Evolutionary conservation across 2,113 vertebrate species (phyloP).

Genomic region (Aptenodytes patagonicus): DNA sequence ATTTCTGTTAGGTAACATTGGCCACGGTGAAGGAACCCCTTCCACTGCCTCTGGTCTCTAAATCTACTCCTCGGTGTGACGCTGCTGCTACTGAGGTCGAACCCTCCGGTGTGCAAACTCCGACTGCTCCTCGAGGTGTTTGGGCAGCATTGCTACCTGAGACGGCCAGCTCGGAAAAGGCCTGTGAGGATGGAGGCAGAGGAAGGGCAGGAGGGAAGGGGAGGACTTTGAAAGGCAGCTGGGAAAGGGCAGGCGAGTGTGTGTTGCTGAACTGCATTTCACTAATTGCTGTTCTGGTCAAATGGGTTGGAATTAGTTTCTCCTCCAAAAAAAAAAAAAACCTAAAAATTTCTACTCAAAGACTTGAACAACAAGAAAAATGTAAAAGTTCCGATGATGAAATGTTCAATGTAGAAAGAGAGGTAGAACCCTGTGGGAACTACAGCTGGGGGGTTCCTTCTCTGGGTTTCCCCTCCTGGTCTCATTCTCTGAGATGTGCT

Average conservation of each 20-base stretch:
- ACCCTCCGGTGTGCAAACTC: rapidly evolving
- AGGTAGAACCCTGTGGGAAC: background rate
- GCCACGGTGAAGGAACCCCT: background rate
- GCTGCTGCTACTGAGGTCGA: background rate
- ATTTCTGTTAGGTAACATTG: background rate
- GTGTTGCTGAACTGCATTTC: background rate
- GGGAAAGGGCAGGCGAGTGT: background rate
- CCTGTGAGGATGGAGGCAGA: background rate
- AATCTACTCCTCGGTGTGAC: background rate
- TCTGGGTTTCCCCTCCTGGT: background rate
- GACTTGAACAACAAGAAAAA: background rate
- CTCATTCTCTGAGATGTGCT: background rate
- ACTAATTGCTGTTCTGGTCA: background rate
- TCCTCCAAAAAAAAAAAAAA: background rate
- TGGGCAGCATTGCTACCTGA: rapidly evolving
- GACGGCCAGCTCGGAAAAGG: rapidly evolving
- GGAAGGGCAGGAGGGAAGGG: background rate
- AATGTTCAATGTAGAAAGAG: background rate
- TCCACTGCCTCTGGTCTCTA: rapidly evolving
- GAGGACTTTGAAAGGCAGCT: background rate
- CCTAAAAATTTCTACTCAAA: background rate
- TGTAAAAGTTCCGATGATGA: background rate
- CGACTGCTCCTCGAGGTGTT: rapidly evolving
- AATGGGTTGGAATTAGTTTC: background rate
- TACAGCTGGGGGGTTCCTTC: background rate